A percentile compares a stretch with the other conserved stretches of the same genome.
phyloP scores from a whole-genome alignment of 2,797 vertebrate species.

The Lepilemur septentrionalis region DNA sequence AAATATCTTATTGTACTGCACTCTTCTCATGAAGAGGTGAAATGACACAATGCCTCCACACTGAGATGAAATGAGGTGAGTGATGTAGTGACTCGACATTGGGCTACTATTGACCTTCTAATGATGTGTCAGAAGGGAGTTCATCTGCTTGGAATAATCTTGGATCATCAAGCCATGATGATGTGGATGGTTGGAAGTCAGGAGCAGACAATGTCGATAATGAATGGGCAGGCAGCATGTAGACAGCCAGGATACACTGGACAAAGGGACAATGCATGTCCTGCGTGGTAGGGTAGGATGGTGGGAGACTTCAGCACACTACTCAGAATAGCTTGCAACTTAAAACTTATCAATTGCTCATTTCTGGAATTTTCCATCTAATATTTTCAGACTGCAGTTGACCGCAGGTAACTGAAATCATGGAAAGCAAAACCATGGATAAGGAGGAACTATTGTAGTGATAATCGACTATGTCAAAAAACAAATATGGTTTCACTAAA shows the following conservation, averaged over 20 bases:
- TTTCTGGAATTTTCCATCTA: too few species aligned
- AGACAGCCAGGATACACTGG: not conserved
- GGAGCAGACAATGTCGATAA: not conserved
- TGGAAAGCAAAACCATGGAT: not conserved
- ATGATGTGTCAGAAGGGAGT: not conserved
- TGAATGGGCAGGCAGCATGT: not conserved
- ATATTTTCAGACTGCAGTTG: not conserved
- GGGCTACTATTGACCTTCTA: not conserved
- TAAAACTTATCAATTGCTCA: not conserved
- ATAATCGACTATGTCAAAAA: not conserved
- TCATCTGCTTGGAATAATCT: not conserved
- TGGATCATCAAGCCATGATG: not conserved
- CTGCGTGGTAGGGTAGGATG: too few species aligned
- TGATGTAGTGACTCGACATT: rapidly evolving
- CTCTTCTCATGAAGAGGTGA: not conserved
- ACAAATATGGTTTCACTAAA: not conserved
- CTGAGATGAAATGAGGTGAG: not conserved
- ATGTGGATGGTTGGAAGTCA: not conserved
- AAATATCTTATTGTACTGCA: not conserved
- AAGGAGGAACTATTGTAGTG: not conserved
- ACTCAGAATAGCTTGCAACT: not conserved
- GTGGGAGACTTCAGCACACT: not conserved
- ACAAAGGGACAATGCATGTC: not conserved
- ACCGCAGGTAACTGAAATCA: not conserved
- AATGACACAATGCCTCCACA: not conserved